These are phyloP conservation scores for Drosophila neotestacea DNA, from an alignment of 2,888 invertebrate species.

Conservation along the genomic window DNA sequence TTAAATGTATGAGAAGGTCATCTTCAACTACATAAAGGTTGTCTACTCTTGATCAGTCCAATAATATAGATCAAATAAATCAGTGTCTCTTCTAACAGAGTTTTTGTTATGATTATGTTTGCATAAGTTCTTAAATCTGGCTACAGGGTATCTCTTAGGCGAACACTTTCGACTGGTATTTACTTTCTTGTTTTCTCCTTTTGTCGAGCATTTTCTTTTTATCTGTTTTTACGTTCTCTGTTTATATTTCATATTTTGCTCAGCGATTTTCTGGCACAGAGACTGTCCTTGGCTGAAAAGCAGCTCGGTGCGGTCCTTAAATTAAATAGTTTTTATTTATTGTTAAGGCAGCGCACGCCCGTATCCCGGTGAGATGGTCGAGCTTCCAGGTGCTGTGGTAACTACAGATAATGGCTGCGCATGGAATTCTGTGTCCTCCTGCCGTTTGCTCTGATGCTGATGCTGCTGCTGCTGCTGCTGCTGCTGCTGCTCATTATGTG, in stretches of 20 bases:
- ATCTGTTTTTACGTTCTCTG: conserved; percentile 15
- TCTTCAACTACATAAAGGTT: neutral
- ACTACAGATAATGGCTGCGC: conserved; percentile 64
- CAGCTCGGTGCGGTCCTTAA: conserved; percentile 63
- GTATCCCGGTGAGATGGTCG: conserved; percentile 23
- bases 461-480: conserved; percentile 23
- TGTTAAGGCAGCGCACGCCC: conserved; percentile 58
- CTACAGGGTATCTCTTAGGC: conserved; percentile 1
- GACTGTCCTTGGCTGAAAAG: conserved; percentile 35
- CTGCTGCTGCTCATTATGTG: conserved; percentile 44
- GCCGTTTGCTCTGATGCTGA: neutral
- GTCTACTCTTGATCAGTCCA: neutral
- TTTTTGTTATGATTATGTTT: neutral
- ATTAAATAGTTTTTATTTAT: conserved; percentile 84
- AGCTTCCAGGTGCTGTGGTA: conserved; percentile 34
- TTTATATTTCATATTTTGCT: conserved; percentile 61
- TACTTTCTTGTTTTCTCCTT: conserved; percentile 14
- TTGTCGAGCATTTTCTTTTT: conserved; percentile 13
- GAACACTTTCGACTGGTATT: neutral
- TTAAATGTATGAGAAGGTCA: neutral
- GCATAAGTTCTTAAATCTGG: neutral
- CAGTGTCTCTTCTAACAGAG: neutral
- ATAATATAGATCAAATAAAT: neutral
- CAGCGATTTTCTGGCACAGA: conserved; percentile 27
- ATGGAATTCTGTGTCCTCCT: conserved; percentile 45